Evolutionary conservation across 2,113 vertebrate genomes (phyloP).

Genomic region (Coregonus clupeaformis): DNA sequence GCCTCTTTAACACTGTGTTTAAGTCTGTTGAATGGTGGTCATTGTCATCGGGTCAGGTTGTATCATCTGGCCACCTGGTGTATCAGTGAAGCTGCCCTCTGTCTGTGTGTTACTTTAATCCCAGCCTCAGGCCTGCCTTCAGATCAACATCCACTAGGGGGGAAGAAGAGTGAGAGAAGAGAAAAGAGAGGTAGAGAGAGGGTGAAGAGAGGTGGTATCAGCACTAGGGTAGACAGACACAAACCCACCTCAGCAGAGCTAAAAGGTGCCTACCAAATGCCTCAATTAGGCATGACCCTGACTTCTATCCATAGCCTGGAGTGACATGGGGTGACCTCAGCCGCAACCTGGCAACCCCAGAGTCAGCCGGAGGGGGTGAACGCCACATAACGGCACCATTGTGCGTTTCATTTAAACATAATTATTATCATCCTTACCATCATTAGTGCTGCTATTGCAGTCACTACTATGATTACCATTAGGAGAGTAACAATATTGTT

Average conservation of each 20-base stretch:
- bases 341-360: slow-evolving; percentile 50
- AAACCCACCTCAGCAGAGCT: slow-evolving; percentile 54
- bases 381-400: slow-evolving; percentile 67
- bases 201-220: slow-evolving; percentile 21
- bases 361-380: slow-evolving; percentile 41
- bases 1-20: background rate
- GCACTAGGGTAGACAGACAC: slow-evolving; percentile 4
- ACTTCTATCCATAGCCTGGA: slow-evolving; percentile 52
- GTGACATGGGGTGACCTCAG: slow-evolving; percentile 59
- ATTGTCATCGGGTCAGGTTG: background rate
- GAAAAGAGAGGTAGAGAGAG: no score
- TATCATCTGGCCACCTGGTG: background rate
- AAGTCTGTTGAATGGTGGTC: background rate
- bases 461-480: slow-evolving; percentile 7
- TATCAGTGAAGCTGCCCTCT: background rate
- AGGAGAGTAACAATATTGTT: no score
- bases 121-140: slow-evolving; percentile 34
- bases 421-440: slow-evolving; percentile 27
- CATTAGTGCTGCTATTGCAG: slow-evolving; percentile 32
- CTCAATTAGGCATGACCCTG: slow-evolving; percentile 67
- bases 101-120: slow-evolving; percentile 26
- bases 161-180: no score
- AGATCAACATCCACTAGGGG: no score
- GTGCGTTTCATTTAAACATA: slow-evolving; percentile 52
- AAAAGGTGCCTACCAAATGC: slow-evolving; percentile 60